Conservation (phyloP, 2,797 vertebrate genomes). For the Lates japonicus region DNA sequence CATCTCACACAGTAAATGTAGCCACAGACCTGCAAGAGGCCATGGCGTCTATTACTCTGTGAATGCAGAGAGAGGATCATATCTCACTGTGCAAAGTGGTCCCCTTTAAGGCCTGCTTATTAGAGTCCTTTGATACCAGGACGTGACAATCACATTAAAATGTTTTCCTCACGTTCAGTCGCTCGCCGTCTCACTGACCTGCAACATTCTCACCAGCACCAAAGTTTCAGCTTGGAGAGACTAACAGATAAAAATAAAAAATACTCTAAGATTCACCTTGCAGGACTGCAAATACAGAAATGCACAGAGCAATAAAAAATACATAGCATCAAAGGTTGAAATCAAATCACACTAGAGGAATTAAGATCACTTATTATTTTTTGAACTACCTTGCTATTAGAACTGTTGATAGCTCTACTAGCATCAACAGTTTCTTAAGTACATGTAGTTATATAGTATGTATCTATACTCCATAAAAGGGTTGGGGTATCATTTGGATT, state of each 20-base stretch:
- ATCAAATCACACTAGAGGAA: conserved; percentile 84
- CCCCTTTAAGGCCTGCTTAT: conserved; percentile 70
- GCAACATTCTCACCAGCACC: conserved; percentile 79
- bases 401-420: conserved; percentile 83
- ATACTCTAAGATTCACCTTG: conserved; percentile 84
- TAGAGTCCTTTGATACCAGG: conserved; percentile 76
- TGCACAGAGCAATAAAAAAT: conserved; percentile 87
- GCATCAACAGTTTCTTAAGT: conserved; percentile 83
- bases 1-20: conserved; percentile 45
- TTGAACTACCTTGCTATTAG: conserved; percentile 85
- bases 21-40: conserved; percentile 58
- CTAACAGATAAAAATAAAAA: conserved; percentile 81
- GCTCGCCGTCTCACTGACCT: conserved; percentile 44
- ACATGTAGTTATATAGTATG: conserved; percentile 86
- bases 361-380: conserved; percentile 86
- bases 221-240: conserved; percentile 76
- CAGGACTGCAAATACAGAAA: conserved; percentile 87
- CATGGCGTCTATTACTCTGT: conserved; percentile 22
- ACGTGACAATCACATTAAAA: conserved; percentile 70
- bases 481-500: conserved; percentile 69
- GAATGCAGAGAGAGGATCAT: conserved; percentile 42
- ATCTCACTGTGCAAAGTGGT: conserved; percentile 53
- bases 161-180: conserved; percentile 55
- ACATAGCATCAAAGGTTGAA: conserved; percentile 84
- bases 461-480: conserved; percentile 82